Evolutionary conservation across 92 coral and sea anemone genomes (phyloP), one percentile per base, ranked within the genome.

Genomic region (Chrysogorgia sp.): DNA sequence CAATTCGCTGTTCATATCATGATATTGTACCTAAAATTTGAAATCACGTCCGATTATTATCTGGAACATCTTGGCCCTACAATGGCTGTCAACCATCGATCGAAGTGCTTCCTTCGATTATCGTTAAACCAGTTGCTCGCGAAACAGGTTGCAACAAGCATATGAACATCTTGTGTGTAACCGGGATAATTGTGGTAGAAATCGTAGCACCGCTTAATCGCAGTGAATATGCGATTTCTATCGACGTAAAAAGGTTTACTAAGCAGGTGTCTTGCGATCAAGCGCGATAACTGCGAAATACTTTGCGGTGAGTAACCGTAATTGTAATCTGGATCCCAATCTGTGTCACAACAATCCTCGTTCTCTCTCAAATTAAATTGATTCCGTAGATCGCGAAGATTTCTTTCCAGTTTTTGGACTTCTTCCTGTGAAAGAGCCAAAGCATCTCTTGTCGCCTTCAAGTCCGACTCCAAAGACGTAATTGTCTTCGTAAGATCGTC

Each of bases 281-380:
- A 67, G 47, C 90, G 85, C 1, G 97, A 81, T 10, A 96, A 85
- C 45, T 89, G 91, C 7, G 90, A 79, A 12, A 92, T 90, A 56
- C 97, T 92, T 45, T 88, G 82, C 0, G 99, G 97, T 6, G 99
- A 96, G 60, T 96, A 96, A 2, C 99, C 99, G 26, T 96, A 92
- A 25, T 81, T 82, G 49, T 96, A 96, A 25, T 96, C 97, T 0
- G 99, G 92, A 55, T 96, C 99, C 91, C 97, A 96, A 41, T 84
- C 92, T 13, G 86, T 37, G 40, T 92, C 97, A 35, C 81, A 81
- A 62, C 88, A 91, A 24, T 72, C 86, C 19, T 50, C 87, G n/a
- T 52, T 71, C 12, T 88, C 79, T 30, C 87, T 84, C 40, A 56
- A 22, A 48, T 69, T 81, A 60, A 83, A 85, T 34, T 82, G 84